Evolutionary conservation across 2,888 invertebrate species (phyloP), one percentile per base, ranked within the genome.

Genomic region (Sinelater perroti): DNA sequence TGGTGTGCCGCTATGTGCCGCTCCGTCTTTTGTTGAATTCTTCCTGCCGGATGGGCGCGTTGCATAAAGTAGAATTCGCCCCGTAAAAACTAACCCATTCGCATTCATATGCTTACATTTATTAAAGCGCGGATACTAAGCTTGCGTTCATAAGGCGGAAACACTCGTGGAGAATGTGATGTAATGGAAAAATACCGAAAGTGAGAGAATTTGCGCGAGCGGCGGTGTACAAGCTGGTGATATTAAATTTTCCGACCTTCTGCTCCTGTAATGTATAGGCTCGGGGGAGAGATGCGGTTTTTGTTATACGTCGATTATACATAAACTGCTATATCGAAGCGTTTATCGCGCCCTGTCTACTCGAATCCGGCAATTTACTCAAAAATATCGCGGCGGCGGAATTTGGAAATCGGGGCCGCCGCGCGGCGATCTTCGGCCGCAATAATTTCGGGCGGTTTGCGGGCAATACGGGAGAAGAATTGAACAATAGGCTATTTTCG

Each of bases 171-270:
- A 71, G 74, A 75, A 77, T 73, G 74, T 73, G 74, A 75, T 74
- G 73, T 76, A 77, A 77, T 76, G 76, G 76, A 78, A 78, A 77
- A 78, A 77, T 75, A 75, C 75, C 74, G 73, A 75, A 75, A 76
- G 73, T 75, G 74, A 61, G 75, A 73, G 73, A 75, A 75, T 74
- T 60, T 75, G 74, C 72, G 72, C 71, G 69, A 67, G 74, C 72
- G 70, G 69, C 70, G 67, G 71, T 72, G 67, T 71, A 73, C 74
- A 74, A 72, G 74, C 74, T 74, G 76, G 73, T 73, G 76, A 78
- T 78, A 78, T 78, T 78, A 78, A 78, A 78, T 78, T 78, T 78
- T 77, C 77, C 76, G 72, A 75, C 76, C 76, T 77, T 78, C 76
- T 77, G 78, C 76, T 69, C 70, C 67, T 70, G 75, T 76, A 76